These are phyloP conservation scores for Stylophora pistillata DNA, from an alignment of 64 coral and sea anemone genomes.

Conservation along the genomic window DNA sequence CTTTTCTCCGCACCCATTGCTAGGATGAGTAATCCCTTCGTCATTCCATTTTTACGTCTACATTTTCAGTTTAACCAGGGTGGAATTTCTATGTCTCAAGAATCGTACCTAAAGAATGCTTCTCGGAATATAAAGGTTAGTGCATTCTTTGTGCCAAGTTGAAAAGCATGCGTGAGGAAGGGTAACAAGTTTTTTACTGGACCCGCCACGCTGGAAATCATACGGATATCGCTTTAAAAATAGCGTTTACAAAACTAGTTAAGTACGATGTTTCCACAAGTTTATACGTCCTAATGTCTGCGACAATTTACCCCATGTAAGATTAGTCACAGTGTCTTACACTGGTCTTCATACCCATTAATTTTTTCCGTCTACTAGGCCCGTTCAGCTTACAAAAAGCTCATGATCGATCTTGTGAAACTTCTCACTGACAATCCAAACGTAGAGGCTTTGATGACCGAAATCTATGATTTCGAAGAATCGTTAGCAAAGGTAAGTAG, in stretches of 20 bases:
- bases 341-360: too few species aligned
- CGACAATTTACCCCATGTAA: too few species aligned
- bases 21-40: too few species aligned
- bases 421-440: constrained; percentile 53
- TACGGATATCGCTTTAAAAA: too few species aligned
- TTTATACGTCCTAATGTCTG: too few species aligned
- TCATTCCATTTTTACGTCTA: background rate
- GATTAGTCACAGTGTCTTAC: too few species aligned
- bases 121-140: constrained; percentile 66
- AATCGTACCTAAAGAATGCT: constrained; percentile 66
- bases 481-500: constrained; percentile 60
- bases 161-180: too few species aligned
- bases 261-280: too few species aligned
- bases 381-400: constrained; percentile 66
- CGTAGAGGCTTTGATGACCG: constrained; percentile 51
- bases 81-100: constrained; percentile 60
- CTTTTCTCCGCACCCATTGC: too few species aligned
- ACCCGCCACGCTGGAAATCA: too few species aligned
- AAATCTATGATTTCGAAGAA: constrained; percentile 78
- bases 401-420: constrained; percentile 61
- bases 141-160: background rate
- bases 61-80: constrained; percentile 75
- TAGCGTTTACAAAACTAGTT: too few species aligned
- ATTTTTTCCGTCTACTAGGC: constrained; percentile 11
- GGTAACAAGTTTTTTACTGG: too few species aligned